Evolutionary conservation across 2,113 vertebrate species (phyloP), one percentile per base, ranked within the genome.

Genomic region (pig (Sus scrofa)): DNA sequence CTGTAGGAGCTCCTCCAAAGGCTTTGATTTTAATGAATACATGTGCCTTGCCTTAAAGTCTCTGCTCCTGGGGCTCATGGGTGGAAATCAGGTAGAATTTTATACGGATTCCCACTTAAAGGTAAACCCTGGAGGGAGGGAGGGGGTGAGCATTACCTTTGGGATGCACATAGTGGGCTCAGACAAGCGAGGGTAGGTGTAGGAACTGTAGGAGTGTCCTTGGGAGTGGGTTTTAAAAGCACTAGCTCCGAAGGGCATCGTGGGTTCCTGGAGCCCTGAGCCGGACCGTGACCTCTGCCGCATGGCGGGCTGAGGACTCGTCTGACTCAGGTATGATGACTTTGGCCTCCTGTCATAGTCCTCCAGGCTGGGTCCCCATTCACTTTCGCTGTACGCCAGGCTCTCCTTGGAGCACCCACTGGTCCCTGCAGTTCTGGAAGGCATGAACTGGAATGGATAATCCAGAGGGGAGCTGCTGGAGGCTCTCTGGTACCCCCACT

Each of bases 161-260:
- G 99, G 97, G 91, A 99, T 86, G 97, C 99, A 99, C 96, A 99
- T 99, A 34, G 99, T 98, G 0, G 98, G 99, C 98, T 99, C 99
- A 0, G 99, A 99, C 97, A 99, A 98, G 92, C 99, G 99, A 18
- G 99, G 99, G 98, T 99, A 99, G 84, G 99, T 99, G 98, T 99
- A 99, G 86, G 99, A 99, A 98, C 99, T 99, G 98, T 99, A 99
- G 0, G 99, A 98, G 89, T 99, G 99, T 82, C 99, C 99, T 93
- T 99, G 99, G 77, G 99, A 98, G 74, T 99, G 99, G 85, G 99
- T 98, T 99, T 99, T 99, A 98, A 99, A 99, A 88, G 99, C 99
- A 62, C 99, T 99, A 75, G 99, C 98, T 68, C 99, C 99, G 0
- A 99, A 99, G 58, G 99, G 99, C 97, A 99, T 97, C 96, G 98